Evolutionary conservation across 2,888 invertebrate genomes (phyloP), one percentile per base, ranked within the genome.

Genomic region (Pollenia angustigena): DNA sequence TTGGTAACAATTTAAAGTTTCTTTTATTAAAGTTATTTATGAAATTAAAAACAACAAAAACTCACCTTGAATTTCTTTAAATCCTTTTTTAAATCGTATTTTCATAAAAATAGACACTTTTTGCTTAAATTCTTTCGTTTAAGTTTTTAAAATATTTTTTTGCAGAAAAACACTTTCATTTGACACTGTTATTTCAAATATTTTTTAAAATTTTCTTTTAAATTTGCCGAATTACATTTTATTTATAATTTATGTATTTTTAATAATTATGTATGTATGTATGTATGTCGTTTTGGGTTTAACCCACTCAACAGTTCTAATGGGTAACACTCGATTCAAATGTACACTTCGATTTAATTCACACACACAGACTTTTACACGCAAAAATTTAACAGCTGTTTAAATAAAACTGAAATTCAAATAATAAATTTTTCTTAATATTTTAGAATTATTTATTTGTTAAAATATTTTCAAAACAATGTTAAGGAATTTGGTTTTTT

Each of bases 1-100:
- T 54, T 78, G 81, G 78, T 78, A 81, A 85, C 85, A 81, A 78
- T 78, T 81, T 81, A 72, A 81, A 74, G 72, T 58, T 71, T 52
- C 62, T 52, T 32, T 40, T 72, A 23, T 4, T 52, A 32, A 56
- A 42, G 18, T 16, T 9, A 58, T 40, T 18, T 18, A 14, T 12
- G 23, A 23, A 18, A 3, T 42, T 16, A 58, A 8, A 12, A 12
- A 48, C 8, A 0, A 0, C 32, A 11, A 54, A 60, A 32, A 72
- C 85, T 81, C 16, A 85, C 85, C 85, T 81, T 72, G 14, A 54
- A n/a, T 32, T 62, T 72, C 2, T 44, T 9, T 9, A 62, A 75
- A 62, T 62, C 23, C 56, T 32, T 71, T 4, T 46, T 0, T 16
- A 40, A 54, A 66, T 64, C 52, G 6, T 7, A 14, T n/a, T 72